Evolutionary conservation across 2,113 vertebrate genomes (phyloP), one percentile per base, ranked within the genome.

Genomic region (Misgurnus anguillicaudatus): DNA sequence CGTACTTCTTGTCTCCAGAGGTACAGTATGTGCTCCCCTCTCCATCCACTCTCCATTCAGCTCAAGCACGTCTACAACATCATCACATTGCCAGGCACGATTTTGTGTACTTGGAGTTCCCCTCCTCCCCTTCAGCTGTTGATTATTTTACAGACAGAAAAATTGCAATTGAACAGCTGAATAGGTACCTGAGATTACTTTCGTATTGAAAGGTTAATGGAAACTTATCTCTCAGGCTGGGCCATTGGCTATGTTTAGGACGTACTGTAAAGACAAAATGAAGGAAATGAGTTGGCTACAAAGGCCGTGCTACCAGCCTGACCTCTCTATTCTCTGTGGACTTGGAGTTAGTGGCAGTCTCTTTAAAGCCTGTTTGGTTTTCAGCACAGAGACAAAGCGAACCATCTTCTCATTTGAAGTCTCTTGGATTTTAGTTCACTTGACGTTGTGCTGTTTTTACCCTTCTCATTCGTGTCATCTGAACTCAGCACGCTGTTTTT

Each of bases 331-430:
- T 51, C 24, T 38, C 41, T 48, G 51, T 47, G n/a, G 47, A 41
- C 38, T 19, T 57, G 16, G 31, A 66, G 83, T 80, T 83, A 69
- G 71, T 55, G 77, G 81, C 75, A 78, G 85, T 89, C 84, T 89
- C 47, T 74, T 73, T 72, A 53, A 74, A 65, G 48, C 69, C 21
- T 83, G 83, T 87, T 87, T 85, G 86, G 81, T 83, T 83, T 81
- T 41, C 70, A 86, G 80, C 79, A 82, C 69, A 77, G 53, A 82
- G 78, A 83, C 84, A n/a, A 72, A 75, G 80, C 72, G 65, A 47
- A 86, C 83, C 81, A 74, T 77, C 78, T 16, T 58, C 76, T 80
- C 69, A 83, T 89, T 88, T 87, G 84, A 88, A 85, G 84, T 86
- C 38, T 63, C 45, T 55, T 42, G 19, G 2, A 14, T 60, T 55